These are phyloP conservation scores for Chloropsis cyanopogon DNA, from an alignment of 2,113 vertebrate genomes.

Conservation along the genomic window DNA sequence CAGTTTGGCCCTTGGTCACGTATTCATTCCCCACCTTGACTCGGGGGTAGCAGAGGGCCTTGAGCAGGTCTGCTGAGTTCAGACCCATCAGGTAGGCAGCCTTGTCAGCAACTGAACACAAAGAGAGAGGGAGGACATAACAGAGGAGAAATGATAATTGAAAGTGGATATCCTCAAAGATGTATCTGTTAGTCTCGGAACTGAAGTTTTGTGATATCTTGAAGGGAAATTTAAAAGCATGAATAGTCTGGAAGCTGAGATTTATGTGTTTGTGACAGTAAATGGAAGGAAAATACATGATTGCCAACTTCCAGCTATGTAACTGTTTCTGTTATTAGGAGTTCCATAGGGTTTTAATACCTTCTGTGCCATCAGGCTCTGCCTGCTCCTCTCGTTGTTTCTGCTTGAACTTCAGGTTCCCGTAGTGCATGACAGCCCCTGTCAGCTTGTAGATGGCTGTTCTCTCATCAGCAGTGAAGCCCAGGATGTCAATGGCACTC, in stretches of 20 bases:
- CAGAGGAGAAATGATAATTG: not conserved
- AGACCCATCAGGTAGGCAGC: conserved; percentile 49
- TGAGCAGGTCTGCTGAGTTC: conserved; percentile 42
- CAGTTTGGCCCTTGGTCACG: not conserved
- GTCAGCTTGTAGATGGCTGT: conserved; percentile 40
- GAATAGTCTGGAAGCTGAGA: not conserved
- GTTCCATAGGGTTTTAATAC: not conserved
- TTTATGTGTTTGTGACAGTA: not conserved
- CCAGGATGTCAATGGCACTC: conserved; percentile 47
- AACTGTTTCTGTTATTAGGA: not conserved
- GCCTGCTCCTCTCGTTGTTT: conserved; percentile 30
- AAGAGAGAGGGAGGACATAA: not conserved
- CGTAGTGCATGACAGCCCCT: conserved; percentile 29
- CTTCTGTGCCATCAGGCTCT: conserved; percentile 28
- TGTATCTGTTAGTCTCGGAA: not conserved
- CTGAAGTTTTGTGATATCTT: not conserved
- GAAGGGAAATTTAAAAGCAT: not conserved
- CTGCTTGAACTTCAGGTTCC: conserved; percentile 38
- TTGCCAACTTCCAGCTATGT: not conserved
- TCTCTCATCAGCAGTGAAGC: conserved; percentile 8
- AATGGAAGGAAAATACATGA: not conserved
- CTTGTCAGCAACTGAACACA: conserved; percentile 14
- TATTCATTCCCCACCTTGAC: not conserved
- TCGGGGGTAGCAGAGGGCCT: not conserved
- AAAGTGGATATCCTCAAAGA: not conserved